Base-by-base conservation (phyloP, 1,140 invertebrate species). In the Sarcophaga bullata region DNA sequence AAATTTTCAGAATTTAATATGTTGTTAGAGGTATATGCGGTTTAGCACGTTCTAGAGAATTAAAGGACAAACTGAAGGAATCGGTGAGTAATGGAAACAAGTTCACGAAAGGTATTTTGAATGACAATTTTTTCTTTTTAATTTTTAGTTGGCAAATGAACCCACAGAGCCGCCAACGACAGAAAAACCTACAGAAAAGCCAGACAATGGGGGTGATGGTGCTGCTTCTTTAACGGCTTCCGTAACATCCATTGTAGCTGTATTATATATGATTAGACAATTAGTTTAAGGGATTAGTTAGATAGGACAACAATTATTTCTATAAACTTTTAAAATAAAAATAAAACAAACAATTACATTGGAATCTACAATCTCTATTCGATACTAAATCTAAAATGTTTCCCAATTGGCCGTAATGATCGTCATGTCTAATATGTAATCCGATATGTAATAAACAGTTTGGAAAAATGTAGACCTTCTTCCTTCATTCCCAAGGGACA, bases 141-240 rank as follows among this genome's bases (percentile, higher is more conserved):
- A 75, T 75, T 80, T 25, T 25, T 54, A 89, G 87, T 47, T 89
- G 62, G 87, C 85, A 15, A 85, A 85, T 0, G 87, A 87, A 82
- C 73, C 62, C 49, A 73, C 78, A 46, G 48, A 72, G 46, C 49
- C 50, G 46, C 47, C 13, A 13, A 47, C 82, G 4, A 80, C 76
- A 11, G n/a, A 19, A 52, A 52, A 68, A 19, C 62, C 62, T 3
- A 82, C 72, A 46, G 15, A 3, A 73, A 73, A n/a, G 5, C 52
- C 54, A 8, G 72, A 58, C 54, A 19, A 72, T 54, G 48, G 47
- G 0, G 72, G 46, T 50, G 81, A 82, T 82, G 81, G 81, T 50
- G 81, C 81, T 10, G 17, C 50, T 7, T 52, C 81, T 0, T 15
- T 82, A 10, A 47, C 49, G 8, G 72, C 50, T 17, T n/a, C 73